Conservation (phyloP, 2,888 invertebrate species). For the Unio delphinus region DNA sequence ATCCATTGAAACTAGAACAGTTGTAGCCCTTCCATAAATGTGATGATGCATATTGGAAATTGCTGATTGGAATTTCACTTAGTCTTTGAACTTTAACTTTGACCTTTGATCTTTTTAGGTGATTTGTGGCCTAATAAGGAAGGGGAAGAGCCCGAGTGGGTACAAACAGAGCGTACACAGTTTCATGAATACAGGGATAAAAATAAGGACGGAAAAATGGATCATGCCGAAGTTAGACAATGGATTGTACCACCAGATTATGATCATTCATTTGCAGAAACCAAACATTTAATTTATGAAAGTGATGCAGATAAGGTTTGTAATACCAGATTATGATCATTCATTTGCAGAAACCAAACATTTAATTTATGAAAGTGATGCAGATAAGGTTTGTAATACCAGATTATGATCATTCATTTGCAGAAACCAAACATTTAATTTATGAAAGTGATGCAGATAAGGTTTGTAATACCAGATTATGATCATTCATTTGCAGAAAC, state of each 20-base stretch:
- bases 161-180: conserved; percentile 92
- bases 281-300: conserved; percentile 94
- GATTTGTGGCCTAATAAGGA: conserved; percentile 85
- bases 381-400: conserved; percentile 85
- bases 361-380: conserved; percentile 93
- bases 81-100: conserved; percentile 11
- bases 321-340: conserved; percentile 89
- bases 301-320: conserved; percentile 86
- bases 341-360: conserved; percentile 97
- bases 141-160: conserved; percentile 88
- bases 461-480: conserved; percentile 88
- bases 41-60: conserved; percentile 4
- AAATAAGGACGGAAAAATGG: conserved; percentile 88
- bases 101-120: conserved; percentile 70
- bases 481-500: conserved; percentile 98
- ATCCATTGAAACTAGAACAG: too few species aligned
- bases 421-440: conserved; percentile 95
- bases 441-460: conserved; percentile 94
- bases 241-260: conserved; percentile 98
- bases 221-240: conserved; percentile 83
- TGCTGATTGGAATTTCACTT: too few species aligned
- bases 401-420: conserved; percentile 97
- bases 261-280: conserved; percentile 97
- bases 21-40: not conserved
- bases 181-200: conserved; percentile 87